Evolutionary conservation across 2,797 vertebrate species (phyloP), one percentile per base, ranked within the genome.

Genomic region (Danio aesculapii): DNA sequence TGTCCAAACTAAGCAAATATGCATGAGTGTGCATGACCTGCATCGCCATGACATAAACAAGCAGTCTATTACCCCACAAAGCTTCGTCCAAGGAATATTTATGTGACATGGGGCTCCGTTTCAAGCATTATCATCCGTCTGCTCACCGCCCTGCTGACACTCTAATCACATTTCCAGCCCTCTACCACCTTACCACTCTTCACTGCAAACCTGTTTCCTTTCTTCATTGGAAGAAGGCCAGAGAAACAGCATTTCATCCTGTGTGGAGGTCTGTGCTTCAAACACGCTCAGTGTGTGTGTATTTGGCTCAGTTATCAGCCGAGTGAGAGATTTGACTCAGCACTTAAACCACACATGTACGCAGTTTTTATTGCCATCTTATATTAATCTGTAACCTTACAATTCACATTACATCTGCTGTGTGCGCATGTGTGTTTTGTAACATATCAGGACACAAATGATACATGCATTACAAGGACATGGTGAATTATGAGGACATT

Each of bases 81-180:
- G 58, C 77, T 62, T 70, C 44, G 30, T 8, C 12, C 6, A 55
- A 84, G 79, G 72, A 83, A 84, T 84, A 84, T 85, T 84, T 77
- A 84, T 83, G 57, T 74, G 47, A 39, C 67, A 52, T 30, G 8
- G 13, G 21, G 75, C 30, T 75, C 72, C 47, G 49, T 80, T 75
- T 71, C 11, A 43, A 59, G 41, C 59, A 68, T 62, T 75, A 64
- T 47, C 76, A 55, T 49, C 61, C 57, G 6, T 52, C 82, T 62
- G 57, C 67, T 19, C 17, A 10, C 50, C 11, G 30, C 59, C 67
- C 21, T 30, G 44, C 68, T 72, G 72, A 58, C 64, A 66, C 44
- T 53, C 19, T 86, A 81, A 86, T 81, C 75, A 76, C 69, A 83
- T 81, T 83, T 77, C 39, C 63, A 81, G 46, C 55, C 10, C 39